Evolutionary conservation across 2,113 vertebrate genomes (phyloP).

Genomic region (Diadophis punctatus): DNA sequence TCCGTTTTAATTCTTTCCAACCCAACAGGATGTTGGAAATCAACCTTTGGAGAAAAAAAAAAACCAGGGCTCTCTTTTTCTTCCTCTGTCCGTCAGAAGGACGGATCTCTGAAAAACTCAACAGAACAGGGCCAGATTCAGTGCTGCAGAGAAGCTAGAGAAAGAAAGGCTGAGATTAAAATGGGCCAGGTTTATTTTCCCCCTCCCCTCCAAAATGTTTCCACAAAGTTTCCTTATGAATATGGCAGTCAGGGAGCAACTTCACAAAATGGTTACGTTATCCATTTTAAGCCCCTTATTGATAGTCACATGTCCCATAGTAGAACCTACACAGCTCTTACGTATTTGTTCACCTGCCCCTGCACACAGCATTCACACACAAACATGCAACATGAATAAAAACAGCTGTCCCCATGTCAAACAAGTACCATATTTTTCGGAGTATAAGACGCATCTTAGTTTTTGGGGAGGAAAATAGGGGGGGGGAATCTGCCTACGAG

Average conservation of each 20-base stretch:
- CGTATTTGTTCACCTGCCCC: neutral
- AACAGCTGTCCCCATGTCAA: too few relatives aligned
- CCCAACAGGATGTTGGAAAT: neutral
- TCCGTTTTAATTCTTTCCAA: constrained; percentile 27
- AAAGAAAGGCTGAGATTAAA: neutral
- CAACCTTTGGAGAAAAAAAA: neutral
- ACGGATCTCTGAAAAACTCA: neutral
- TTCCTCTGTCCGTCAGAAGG: neutral
- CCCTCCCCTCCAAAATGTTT: neutral
- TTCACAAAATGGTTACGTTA: neutral
- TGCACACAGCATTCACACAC: too few relatives aligned
- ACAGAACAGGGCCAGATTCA: neutral
- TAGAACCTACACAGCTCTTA: neutral
- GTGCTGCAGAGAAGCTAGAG: neutral
- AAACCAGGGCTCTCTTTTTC: neutral
- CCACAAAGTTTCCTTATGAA: neutral
- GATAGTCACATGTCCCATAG: neutral
- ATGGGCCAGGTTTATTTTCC: neutral
- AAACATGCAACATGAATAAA: too few relatives aligned
- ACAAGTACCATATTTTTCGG: too few relatives aligned
- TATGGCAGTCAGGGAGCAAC: neutral
- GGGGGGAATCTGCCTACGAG: too few relatives aligned
- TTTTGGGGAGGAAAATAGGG: too few relatives aligned
- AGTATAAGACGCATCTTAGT: too few relatives aligned
- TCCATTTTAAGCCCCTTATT: neutral